Evolutionary conservation across 2,797 vertebrate genomes (phyloP).

Genomic region (Lophius americanus): DNA sequence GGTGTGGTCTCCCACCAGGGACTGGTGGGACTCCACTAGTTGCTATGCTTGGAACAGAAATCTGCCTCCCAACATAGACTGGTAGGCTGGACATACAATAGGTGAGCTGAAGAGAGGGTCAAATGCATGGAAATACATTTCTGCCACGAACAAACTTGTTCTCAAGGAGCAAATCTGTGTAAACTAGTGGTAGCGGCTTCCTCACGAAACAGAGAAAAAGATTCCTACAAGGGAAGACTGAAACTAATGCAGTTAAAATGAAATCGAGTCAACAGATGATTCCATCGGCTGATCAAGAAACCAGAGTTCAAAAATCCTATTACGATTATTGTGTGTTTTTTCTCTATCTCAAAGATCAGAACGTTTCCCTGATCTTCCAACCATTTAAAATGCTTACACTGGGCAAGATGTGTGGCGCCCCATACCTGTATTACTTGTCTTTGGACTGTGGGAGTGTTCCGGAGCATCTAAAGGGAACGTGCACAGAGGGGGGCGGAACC

Average conservation of each 20-base stretch:
- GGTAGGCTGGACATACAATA: conserved; percentile 19
- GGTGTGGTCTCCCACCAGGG: conserved; percentile 54
- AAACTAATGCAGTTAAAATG: neutral
- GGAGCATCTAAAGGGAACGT: too few relatives aligned
- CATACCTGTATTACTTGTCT: too few relatives aligned
- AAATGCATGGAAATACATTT: conserved; percentile 14
- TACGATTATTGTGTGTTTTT: too few relatives aligned
- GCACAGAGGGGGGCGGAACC: too few relatives aligned
- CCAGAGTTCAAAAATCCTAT: too few relatives aligned
- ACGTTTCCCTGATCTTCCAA: too few relatives aligned
- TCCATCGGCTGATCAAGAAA: too few relatives aligned
- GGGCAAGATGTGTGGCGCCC: too few relatives aligned
- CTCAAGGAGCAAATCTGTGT: neutral
- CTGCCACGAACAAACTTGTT: neutral
- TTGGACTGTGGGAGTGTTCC: too few relatives aligned
- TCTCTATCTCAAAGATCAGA: too few relatives aligned
- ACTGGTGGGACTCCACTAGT: conserved; percentile 50
- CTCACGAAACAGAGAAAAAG: conserved; percentile 13
- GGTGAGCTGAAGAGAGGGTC: conserved; percentile 20
- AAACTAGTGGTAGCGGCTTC: neutral
- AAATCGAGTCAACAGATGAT: too few relatives aligned
- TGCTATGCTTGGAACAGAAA: conserved; percentile 55
- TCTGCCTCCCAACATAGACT: conserved; percentile 28
- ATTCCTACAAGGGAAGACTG: conserved; percentile 1
- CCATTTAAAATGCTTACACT: too few relatives aligned